Evolutionary conservation across 1,140 invertebrate species (phyloP), one percentile per base, ranked within the genome.

Genomic region (Venustaconcha ellipsiformis): DNA sequence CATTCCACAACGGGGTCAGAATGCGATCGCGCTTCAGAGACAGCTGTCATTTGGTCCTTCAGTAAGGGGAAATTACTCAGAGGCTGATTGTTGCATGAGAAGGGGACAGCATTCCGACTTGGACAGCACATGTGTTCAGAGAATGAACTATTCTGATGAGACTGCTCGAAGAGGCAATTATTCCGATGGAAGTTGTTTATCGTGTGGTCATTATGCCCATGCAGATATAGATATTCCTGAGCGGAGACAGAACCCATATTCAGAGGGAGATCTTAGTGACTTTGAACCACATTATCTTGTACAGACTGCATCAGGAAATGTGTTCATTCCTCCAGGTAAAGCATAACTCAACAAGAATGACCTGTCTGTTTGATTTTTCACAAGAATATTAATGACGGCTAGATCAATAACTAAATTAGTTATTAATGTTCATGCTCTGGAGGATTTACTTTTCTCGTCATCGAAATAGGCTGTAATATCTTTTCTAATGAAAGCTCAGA

Each of bases 271-370:
- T 76, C 92, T 92, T 87, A 92, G 92, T 82, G 95, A 97, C 89
- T 95, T 96, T 90, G 96, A 97, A 90, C 95, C 95, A 80, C 95
- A 95, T 87, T 97, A 95, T 91, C 93, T 97, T 83, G 95, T 96
- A 83, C 93, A 95, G 89, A 96, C 95, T 72, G 94, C 95, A 80
- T 96, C 95, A 78, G 96, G 95, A 86, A 96, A 95, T 92, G 95
- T 96, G 88, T 97, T 96, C 92, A 95, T 96, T 93, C 95, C 95
- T 90, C 94, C 37, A 37, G 37, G 37, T 37, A 37, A 37, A 37
- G 37, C 37, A 37, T 37, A 8, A 6, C 37, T 37, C 37, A 37
- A 37, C 37, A 37, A 37, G 37, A 37, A 37, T 37, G 37, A 37
- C 37, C 37, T 6, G 37, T 37, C 1, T 1, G 37, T 37, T 37